Evolutionary conservation across 1,140 invertebrate species (phyloP).

Genomic region (Pissodes strobi): DNA sequence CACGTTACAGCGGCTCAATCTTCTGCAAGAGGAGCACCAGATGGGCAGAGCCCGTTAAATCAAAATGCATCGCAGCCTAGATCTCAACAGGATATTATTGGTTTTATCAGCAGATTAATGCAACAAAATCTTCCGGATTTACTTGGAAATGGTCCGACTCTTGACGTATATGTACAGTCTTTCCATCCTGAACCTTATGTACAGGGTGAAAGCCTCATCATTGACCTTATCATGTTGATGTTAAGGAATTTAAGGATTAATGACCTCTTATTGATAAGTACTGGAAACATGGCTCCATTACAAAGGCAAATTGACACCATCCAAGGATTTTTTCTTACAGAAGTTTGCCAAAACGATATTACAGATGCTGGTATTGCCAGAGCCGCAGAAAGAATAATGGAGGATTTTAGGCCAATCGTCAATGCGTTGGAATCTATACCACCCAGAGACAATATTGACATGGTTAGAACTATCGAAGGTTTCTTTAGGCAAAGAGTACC

Average conservation of each 20-base stretch:
- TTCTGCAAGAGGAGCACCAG: slow-evolving; percentile 11
- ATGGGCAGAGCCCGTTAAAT: neutral
- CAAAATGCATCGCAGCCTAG: too few species aligned
- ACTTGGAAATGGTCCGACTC: slow-evolving; percentile 47
- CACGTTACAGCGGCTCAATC: too few species aligned
- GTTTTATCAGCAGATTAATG: slow-evolving; percentile 4
- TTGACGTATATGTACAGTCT: slow-evolving; percentile 57
- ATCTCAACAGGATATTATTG: neutral
- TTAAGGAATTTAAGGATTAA: slow-evolving; percentile 50
- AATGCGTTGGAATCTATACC: slow-evolving; percentile 42
- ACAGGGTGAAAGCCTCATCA: slow-evolving; percentile 57
- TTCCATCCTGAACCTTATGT: slow-evolving; percentile 50
- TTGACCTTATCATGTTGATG: slow-evolving; percentile 55
- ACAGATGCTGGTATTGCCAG: slow-evolving; percentile 44
- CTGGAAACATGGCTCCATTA: slow-evolving; percentile 44
- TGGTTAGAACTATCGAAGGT: slow-evolving; percentile 44
- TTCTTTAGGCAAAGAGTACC: slow-evolving; percentile 47
- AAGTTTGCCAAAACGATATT: slow-evolving; percentile 56
- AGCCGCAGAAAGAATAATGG: slow-evolving; percentile 47
- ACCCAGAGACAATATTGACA: slow-evolving; percentile 49
- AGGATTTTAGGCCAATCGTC: slow-evolving; percentile 49
- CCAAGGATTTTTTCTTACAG: slow-evolving; percentile 57
- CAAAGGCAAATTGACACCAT: slow-evolving; percentile 54
- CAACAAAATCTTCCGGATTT: slow-evolving; percentile 41
- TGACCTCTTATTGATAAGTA: slow-evolving; percentile 45